Base-by-base conservation (phyloP, 1,140 invertebrate species). In the Macrobrachium rosenbergii region DNA sequence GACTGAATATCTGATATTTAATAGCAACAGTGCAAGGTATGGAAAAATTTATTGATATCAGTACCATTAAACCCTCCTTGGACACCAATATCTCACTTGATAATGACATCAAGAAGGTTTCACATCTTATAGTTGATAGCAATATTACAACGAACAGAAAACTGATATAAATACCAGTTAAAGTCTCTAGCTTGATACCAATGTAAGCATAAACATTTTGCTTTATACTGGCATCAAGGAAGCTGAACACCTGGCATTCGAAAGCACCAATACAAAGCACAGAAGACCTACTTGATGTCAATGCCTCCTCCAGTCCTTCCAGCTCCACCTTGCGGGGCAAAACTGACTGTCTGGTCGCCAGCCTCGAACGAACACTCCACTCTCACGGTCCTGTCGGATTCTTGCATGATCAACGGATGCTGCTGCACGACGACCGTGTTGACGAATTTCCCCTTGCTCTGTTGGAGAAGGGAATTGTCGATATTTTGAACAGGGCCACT, bases 381-480 rank as follows among this genome's bases (percentile, higher is more conserved):
- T 87, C 93, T 90, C 17, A 93, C 93, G 6, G 92, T 93, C 83
- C 92, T 92, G 88, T 93, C 93, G 21, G 91, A 93, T 78, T 93
- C 92, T 86, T 93, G 93, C 92, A 93, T 93, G 81, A 93, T 93
- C 5, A 93, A 91, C 16, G 93, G 92, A 89, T 93, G 93, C 88
- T 93, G 92, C 86, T 93, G 93, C 73, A 93, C 91, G 6, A 93
- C 93, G 12, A 93, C 92, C 79, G 93, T 93, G 89, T 93, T 93
- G 14, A 92, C 92, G 89, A 92, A 93, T 81, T 91, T 90, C 11
- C 92, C 93, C 16, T 91, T 90, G 19, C 91, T 91, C 92, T 93
- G 80, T 19, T 83, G 63, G 37, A 8, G 60, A 19, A 89, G 60
- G 21, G 5, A 45, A 28, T 6, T 16, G n/a, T 37, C 28, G 28